These are phyloP conservation scores for Drosophila subobscura DNA, from an alignment of 1,140 invertebrate genomes.

Conservation along the genomic window DNA sequence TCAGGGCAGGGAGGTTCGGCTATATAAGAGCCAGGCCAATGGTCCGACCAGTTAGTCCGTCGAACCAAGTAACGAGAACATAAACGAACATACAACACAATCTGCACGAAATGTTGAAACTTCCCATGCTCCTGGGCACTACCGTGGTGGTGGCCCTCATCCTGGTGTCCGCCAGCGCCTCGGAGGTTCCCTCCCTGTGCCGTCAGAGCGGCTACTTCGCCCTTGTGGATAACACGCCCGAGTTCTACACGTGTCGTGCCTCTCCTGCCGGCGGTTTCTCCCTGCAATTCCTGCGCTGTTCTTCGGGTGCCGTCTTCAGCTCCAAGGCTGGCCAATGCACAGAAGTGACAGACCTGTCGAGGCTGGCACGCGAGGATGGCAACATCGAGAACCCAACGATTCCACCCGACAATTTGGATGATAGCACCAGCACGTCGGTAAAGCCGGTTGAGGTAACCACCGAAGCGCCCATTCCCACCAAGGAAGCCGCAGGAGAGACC, in stretches of 20 bases:
- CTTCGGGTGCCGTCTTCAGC: conserved; percentile 39
- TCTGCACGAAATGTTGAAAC: conserved; percentile 24
- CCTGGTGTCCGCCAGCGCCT: conserved; percentile 10
- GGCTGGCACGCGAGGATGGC: conserved; percentile 31
- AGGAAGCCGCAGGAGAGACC: neutral
- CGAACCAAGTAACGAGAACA: conserved; percentile 39
- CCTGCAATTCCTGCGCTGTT: conserved; percentile 40
- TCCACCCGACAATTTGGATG: conserved; percentile 47
- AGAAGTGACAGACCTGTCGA: neutral
- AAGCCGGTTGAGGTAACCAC: neutral
- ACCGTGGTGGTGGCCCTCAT: conserved; percentile 10
- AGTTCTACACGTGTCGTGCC: conserved; percentile 48
- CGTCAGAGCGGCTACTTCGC: conserved; percentile 40
- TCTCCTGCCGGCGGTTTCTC: conserved; percentile 33
- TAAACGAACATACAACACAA: conserved; percentile 8
- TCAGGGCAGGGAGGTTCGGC: conserved; percentile 10
- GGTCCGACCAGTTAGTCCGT: conserved; percentile 68
- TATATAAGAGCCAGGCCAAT: conserved; percentile 62
- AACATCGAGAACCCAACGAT: conserved; percentile 71
- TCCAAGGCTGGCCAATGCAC: conserved; percentile 32
- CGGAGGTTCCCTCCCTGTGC: conserved; percentile 28
- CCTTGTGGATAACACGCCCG: conserved; percentile 36
- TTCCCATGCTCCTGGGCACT: conserved; percentile 4
- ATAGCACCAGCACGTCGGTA: conserved; percentile 12
- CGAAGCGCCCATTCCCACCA: neutral